Conservation (phyloP, 2,797 vertebrate genomes). For the Pseudomugil gertrudae region DNA sequence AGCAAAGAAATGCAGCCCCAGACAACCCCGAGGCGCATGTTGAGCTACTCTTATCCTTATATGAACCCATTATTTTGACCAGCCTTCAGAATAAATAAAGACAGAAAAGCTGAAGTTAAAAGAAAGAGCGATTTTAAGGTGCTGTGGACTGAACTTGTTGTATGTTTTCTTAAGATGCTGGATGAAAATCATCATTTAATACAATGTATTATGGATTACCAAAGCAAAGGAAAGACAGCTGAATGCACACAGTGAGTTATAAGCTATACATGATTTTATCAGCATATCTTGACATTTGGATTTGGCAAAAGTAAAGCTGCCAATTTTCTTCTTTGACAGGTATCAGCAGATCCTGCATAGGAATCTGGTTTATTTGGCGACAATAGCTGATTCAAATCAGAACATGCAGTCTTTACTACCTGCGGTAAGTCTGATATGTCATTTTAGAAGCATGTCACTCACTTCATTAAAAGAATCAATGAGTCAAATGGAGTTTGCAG, state of each 20-base stretch:
- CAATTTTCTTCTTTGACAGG: constrained; percentile 71
- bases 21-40: no score
- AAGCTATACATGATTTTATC: neutral
- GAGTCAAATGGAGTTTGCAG: neutral
- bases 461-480: neutral
- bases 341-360: constrained; percentile 98
- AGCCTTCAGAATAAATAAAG: neutral
- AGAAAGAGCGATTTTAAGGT: no score
- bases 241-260: constrained; percentile 95
- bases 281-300: neutral
- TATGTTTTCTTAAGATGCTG: constrained; percentile 86
- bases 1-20: no score
- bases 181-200: constrained; percentile 98
- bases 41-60: neutral
- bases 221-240: constrained; percentile 96
- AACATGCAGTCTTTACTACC: constrained; percentile 97
- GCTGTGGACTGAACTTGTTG: constrained; percentile 15
- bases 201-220: constrained; percentile 98
- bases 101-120: neutral
- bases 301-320: constrained; percentile 2
- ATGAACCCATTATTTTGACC: neutral
- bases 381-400: constrained; percentile 97
- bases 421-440: constrained; percentile 83
- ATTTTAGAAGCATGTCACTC: constrained; percentile 13
- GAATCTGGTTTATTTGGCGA: constrained; percentile 96